Evolutionary conservation across 2,888 invertebrate species (phyloP), one percentile per base, ranked within the genome.

Genomic region (Miltochrista miniata): DNA sequence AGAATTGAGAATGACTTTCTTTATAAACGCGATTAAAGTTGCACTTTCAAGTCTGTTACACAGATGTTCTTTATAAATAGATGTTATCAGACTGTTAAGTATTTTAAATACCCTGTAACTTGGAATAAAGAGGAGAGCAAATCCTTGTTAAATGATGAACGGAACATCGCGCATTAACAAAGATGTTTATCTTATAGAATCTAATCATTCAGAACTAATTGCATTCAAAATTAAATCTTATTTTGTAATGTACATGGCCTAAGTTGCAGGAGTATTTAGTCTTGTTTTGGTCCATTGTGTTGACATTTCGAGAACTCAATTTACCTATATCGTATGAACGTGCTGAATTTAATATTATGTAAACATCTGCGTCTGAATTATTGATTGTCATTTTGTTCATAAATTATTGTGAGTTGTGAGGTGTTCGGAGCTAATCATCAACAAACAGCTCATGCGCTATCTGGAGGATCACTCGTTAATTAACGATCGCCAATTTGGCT

Each of bases 101-200:
- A 54, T 52, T 60, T 64, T 58, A 64, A 64, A 68, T 64, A 52
- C 54, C 38, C 40, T 33, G 35, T 41, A 37, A 48, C 29, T 43
- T 24, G 42, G 33, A 18, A 42, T 56, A 39, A 51, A 48, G 52
- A 52, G 38, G 38, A 61, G 51, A 68, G 58, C 36, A 24, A 35
- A 4, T 47, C 40, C 15, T 43, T 44, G 42, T 48, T 31, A 24
- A 37, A 45, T 45, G 9, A 29, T 37, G 36, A 57, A 57, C 54
- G 43, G 37, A 31, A 50, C 58, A 54, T 59, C 45, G 45, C 11
- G 31, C 11, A 24, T 41, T 67, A 61, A 76, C 71, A 76, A 70
- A 64, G 66, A 64, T 59, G 64, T 63, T 68, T 64, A 69, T 74
- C 74, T 76, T 56, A 46, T 29, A 41, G 18, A 51, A 61, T 46